Conservation (phyloP, 2,797 vertebrate genomes). For the Otolemur crassicaudatus region DNA sequence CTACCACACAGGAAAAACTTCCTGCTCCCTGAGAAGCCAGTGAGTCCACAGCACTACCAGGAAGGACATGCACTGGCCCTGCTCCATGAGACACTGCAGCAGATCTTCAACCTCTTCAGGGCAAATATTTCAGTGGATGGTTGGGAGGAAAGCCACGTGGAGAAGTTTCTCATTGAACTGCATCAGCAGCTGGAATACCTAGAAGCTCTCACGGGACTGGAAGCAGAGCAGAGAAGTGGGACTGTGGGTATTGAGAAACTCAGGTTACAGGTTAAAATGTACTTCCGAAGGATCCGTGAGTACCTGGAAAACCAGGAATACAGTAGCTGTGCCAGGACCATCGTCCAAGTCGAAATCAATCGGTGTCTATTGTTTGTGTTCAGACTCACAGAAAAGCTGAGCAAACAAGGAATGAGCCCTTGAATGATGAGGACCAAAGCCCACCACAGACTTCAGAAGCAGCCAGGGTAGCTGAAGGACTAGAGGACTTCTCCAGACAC, state of each 20-base stretch:
- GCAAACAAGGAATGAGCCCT: not conserved
- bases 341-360: constrained; percentile 83
- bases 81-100: constrained; percentile 83
- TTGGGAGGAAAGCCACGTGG: constrained; percentile 72
- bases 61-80: constrained; percentile 61
- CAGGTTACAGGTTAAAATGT: constrained; percentile 80
- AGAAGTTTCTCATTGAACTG: constrained; percentile 80
- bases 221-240: not conserved
- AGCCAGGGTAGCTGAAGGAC: not conserved
- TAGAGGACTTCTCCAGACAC: not conserved
- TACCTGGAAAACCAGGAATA: constrained; percentile 82
- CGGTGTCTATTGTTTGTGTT: constrained; percentile 79
- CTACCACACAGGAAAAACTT: constrained; percentile 80
- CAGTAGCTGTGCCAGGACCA: constrained; percentile 82
- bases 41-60: constrained; percentile 36
- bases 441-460: not conserved
- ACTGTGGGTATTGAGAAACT: not conserved
- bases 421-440: not conserved
- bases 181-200: constrained; percentile 80
- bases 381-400: constrained; percentile 63
- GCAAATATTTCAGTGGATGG: constrained; percentile 71
- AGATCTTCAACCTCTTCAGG: constrained; percentile 82
- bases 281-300: constrained; percentile 82
- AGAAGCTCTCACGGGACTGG: constrained; percentile 58
- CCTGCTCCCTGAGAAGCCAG: constrained; percentile 76